Evolutionary conservation across 2,888 invertebrate species (phyloP).

Genomic region (Cistogaster globosa): DNA sequence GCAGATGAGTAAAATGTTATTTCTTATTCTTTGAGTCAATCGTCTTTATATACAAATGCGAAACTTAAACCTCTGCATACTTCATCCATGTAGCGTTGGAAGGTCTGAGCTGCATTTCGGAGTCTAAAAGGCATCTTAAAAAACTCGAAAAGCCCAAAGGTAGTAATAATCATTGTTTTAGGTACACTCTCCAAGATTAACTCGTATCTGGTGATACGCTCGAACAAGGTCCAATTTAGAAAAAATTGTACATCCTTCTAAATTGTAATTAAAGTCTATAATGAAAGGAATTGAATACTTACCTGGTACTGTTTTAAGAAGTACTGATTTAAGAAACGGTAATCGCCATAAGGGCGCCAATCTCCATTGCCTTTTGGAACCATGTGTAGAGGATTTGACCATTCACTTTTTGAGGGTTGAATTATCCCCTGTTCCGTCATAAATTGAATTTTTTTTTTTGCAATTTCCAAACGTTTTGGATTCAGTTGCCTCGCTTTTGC

Average conservation of each 20-base stretch:
- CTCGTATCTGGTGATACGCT: conserved; percentile 5
- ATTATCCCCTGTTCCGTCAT: too few relatives aligned
- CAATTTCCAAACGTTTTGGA: too few relatives aligned
- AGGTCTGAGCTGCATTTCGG: conserved; percentile 4
- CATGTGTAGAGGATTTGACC: too few relatives aligned
- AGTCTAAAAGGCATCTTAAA: too few relatives aligned
- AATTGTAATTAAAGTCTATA: too few relatives aligned
- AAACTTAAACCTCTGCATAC: conserved; percentile 9
- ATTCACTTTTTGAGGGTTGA: too few relatives aligned
- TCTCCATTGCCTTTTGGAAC: too few relatives aligned
- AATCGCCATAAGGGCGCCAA: background rate
- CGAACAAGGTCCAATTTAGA: background rate
- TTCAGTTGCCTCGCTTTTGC: background rate
- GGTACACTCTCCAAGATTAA: conserved; percentile 1
- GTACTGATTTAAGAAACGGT: conserved; percentile 7
- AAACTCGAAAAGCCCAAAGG: too few relatives aligned
- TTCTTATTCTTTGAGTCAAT: background rate
- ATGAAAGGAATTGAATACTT: conserved; percentile 15
- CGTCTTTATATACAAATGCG: too few relatives aligned
- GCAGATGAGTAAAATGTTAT: background rate
- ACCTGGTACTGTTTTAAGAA: background rate
- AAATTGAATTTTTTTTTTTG: too few relatives aligned
- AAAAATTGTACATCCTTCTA: too few relatives aligned
- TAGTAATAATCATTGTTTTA: background rate
- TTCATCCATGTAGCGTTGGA: conserved; percentile 16